Percentiles rank a stretch among this genome's conserved stretches.
These are phyloP conservation scores for Neomorphus geoffroyi DNA, from an alignment of 2,797 vertebrate genomes.

Conservation along the genomic window DNA sequence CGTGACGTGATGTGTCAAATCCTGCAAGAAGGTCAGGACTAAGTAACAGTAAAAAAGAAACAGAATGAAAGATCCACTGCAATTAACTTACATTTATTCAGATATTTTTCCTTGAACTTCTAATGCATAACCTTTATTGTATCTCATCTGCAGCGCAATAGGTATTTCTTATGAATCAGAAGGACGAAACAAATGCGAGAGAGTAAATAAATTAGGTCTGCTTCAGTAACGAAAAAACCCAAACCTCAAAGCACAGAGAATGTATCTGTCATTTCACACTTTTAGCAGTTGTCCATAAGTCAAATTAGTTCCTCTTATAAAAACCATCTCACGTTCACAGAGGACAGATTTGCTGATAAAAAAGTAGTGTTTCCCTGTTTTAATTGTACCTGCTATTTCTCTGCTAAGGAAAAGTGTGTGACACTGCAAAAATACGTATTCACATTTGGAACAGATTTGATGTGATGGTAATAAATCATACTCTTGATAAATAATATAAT, in stretches of 20 bases:
- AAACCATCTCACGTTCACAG: background rate
- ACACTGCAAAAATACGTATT: background rate
- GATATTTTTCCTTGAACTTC: background rate
- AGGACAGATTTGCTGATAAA: background rate
- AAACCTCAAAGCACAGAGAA: background rate
- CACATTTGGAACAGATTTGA: background rate
- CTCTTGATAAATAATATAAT: background rate
- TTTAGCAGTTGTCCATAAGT: background rate
- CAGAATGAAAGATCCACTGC: background rate
- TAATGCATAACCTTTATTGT: background rate
- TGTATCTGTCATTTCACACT: background rate
- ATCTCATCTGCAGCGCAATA: background rate
- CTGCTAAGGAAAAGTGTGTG: background rate
- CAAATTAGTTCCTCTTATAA: background rate
- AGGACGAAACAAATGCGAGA: conserved; percentile 2
- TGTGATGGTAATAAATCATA: background rate
- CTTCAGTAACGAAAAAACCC: background rate
- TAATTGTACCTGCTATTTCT: background rate
- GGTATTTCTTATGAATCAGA: background rate
- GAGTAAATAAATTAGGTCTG: background rate
- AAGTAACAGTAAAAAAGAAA: background rate
- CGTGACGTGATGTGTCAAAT: background rate
- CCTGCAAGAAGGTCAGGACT: conserved; percentile 43
- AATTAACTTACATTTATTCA: background rate
- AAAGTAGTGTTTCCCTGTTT: background rate